Conservation (phyloP, 2,797 vertebrate species). For the Sciurus carolinensis region DNA sequence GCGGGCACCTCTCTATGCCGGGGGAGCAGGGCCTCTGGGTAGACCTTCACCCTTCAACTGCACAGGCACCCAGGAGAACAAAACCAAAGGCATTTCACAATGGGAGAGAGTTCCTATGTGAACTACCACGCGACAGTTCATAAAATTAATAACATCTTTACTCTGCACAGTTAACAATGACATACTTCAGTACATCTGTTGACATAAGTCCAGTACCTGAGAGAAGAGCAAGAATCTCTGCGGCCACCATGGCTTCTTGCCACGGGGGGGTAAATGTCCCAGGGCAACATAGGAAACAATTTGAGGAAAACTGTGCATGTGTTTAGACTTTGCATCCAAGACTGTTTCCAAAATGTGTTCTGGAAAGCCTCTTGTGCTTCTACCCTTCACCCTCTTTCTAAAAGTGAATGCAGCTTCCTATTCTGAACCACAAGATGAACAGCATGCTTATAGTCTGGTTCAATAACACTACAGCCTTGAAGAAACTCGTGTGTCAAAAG, state of each 20-base stretch:
- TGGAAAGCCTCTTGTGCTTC: neutral
- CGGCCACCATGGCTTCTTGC: accelerated
- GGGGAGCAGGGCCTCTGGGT: neutral
- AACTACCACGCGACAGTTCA: neutral
- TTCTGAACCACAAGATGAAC: constrained; percentile 6
- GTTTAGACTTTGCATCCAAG: neutral
- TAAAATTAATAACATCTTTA: neutral
- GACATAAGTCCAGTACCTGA: neutral
- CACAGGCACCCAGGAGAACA: neutral
- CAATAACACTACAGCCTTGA: neutral
- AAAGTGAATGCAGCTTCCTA: neutral
- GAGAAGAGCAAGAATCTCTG: neutral
- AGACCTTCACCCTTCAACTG: neutral
- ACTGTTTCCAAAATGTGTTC: neutral
- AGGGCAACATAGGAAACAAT: accelerated
- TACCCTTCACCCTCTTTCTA: neutral
- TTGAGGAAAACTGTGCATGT: neutral
- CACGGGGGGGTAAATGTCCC: neutral
- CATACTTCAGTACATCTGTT: neutral
- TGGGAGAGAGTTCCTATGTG: neutral
- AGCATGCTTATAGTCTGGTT: neutral
- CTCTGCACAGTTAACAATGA: neutral
- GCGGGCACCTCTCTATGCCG: neutral
- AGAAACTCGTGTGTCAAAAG: neutral
- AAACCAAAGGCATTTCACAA: constrained; percentile 16